These are phyloP conservation scores for Amphipyra tragopoginis DNA, from an alignment of 2,888 invertebrate species.

Conservation along the genomic window DNA sequence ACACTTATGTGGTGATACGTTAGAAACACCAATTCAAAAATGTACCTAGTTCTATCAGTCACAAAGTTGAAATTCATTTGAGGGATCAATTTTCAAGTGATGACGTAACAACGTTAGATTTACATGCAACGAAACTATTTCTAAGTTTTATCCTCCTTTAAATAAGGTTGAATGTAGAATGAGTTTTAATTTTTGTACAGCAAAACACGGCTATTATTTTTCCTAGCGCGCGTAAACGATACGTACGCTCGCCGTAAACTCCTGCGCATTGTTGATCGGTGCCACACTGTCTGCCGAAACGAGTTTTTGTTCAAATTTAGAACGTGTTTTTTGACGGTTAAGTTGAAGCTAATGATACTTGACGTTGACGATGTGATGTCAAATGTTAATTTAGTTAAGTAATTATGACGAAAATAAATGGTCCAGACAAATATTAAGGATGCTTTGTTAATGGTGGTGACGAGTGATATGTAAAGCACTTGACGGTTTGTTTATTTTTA, in stretches of 20 bases:
- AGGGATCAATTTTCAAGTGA: slow-evolving; percentile 28
- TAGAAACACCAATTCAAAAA: slow-evolving; percentile 37
- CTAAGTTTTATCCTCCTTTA: fast-evolving
- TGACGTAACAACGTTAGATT: slow-evolving; percentile 28
- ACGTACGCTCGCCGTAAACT: slow-evolving; percentile 65
- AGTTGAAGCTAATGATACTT: slow-evolving; percentile 69
- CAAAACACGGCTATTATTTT: slow-evolving; percentile 60
- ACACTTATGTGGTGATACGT: slow-evolving; percentile 69
- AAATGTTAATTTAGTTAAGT: slow-evolving; percentile 46
- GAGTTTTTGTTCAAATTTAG: slow-evolving; percentile 65
- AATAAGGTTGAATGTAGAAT: slow-evolving; percentile 29
- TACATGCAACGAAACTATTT: background rate
- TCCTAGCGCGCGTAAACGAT: slow-evolving; percentile 66
- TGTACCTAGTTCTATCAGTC: slow-evolving; percentile 23
- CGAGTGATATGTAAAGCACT: slow-evolving; percentile 18
- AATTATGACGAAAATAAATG: slow-evolving; percentile 53
- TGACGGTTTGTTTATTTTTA: slow-evolving; percentile 1
- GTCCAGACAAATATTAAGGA: slow-evolving; percentile 13
- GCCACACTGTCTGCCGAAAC: slow-evolving; percentile 83
- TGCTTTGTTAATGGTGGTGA: slow-evolving; percentile 21
- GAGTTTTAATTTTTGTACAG: background rate
- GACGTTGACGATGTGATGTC: slow-evolving; percentile 70
- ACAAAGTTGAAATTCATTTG: slow-evolving; percentile 57
- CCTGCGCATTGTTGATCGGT: slow-evolving; percentile 77
- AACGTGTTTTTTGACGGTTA: slow-evolving; percentile 64